Percentiles rank a stretch among this genome's conserved stretches.
Evolutionary conservation across 1,140 invertebrate genomes (phyloP).

Genomic region (Drosophila neocordata): DNA sequence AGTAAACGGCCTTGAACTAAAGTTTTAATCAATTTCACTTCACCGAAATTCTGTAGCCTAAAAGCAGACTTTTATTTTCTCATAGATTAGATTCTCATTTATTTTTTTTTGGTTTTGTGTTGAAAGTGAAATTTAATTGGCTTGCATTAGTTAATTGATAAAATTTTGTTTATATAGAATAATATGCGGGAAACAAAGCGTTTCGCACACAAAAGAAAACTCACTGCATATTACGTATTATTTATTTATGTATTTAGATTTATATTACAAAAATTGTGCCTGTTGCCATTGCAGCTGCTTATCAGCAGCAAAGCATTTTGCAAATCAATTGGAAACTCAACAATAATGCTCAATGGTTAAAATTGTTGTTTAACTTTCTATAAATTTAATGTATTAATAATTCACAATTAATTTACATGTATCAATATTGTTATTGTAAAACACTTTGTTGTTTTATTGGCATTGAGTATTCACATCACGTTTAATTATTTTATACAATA

Average conservation of each 20-base stretch:
- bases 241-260: neutral
- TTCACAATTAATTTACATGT: neutral
- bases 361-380: too few species aligned
- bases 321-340: neutral
- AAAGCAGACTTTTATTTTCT: neutral
- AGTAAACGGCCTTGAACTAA: too few species aligned
- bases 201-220: neutral
- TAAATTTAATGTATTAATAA: too few species aligned
- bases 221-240: slow-evolving; percentile 24
- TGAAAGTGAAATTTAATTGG: slow-evolving; percentile 40
- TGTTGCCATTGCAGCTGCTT: slow-evolving; percentile 41
- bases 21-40: neutral
- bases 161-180: neutral
- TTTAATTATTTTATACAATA: neutral
- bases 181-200: slow-evolving; percentile 36
- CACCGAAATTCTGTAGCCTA: neutral
- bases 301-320: slow-evolving; percentile 29
- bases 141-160: slow-evolving; percentile 37
- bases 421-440: neutral
- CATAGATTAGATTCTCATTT: too few species aligned
- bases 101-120: slow-evolving; percentile 17
- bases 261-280: slow-evolving; percentile 1
- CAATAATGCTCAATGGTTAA: too few species aligned
- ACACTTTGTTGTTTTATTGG: too few species aligned
- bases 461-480: neutral